Evolutionary conservation across 2,797 vertebrate species (phyloP).

Genomic region (Rhincodon typus): DNA sequence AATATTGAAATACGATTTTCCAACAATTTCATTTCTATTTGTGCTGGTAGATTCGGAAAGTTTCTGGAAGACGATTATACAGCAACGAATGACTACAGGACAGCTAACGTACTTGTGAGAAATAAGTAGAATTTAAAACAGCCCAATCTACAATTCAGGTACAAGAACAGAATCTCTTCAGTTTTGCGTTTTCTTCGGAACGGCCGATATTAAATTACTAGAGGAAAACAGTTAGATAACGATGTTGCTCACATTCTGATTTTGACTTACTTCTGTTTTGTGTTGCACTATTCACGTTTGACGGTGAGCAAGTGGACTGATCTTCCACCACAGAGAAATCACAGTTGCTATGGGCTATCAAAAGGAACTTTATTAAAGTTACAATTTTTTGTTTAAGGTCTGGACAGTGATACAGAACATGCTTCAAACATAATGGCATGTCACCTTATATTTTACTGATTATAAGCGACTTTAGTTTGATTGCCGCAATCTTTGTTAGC

Average conservation of each 20-base stretch:
- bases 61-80: background rate
- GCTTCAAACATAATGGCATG: background rate
- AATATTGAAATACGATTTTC: background rate
- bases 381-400: background rate
- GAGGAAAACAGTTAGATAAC: background rate
- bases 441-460: background rate
- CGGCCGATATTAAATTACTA: background rate
- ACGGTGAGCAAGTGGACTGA: background rate
- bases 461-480: conserved; percentile 1
- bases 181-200: background rate
- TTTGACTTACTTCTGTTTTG: background rate
- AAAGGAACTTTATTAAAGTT: background rate
- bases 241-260: background rate
- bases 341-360: background rate
- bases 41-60: background rate
- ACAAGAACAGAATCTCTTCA: background rate
- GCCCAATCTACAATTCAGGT: background rate
- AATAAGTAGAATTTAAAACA: background rate
- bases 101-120: background rate
- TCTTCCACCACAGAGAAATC: background rate
- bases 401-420: background rate
- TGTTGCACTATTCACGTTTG: background rate
- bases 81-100: background rate
- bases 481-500: background rate
- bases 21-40: background rate